Evolutionary conservation across 2,888 invertebrate genomes (phyloP).

Genomic region (Bibio marci): DNA sequence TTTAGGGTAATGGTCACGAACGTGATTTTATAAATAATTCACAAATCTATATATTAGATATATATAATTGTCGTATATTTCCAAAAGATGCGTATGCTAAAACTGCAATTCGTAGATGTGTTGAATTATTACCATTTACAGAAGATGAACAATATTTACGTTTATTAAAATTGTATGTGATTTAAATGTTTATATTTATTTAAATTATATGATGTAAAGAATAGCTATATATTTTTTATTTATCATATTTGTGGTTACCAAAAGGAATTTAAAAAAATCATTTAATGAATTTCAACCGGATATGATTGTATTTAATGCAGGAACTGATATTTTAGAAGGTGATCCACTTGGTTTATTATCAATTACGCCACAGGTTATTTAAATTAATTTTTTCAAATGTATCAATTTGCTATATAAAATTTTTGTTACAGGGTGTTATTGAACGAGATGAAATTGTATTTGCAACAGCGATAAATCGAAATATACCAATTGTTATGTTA

Average conservation of each 20-base stretch:
- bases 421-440: conserved; percentile 50
- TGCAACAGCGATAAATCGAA: conserved; percentile 38
- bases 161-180: conserved; percentile 45
- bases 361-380: conserved; percentile 36
- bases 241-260: neutral
- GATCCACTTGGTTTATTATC: conserved; percentile 61
- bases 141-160: conserved; percentile 52
- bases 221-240: no score
- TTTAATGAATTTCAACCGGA: conserved; percentile 58
- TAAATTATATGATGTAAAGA: no score
- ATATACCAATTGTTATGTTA: conserved; percentile 69
- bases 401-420: neutral
- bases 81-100: conserved; percentile 62
- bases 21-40: conserved; percentile 54
- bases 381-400: neutral
- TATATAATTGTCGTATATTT: conserved; percentile 68
- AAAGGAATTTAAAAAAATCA: conserved; percentile 48
- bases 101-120: conserved; percentile 47
- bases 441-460: conserved; percentile 73
- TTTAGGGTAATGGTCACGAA: conserved; percentile 73
- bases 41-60: conserved; percentile 73
- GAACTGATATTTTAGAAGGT: conserved; percentile 64
- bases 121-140: conserved; percentile 44
- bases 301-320: conserved; percentile 82
- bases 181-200: no score